Evolutionary conservation across 53 echinoderm and acorn worm species (phyloP).

Genomic region (Arbacia lixula): DNA sequence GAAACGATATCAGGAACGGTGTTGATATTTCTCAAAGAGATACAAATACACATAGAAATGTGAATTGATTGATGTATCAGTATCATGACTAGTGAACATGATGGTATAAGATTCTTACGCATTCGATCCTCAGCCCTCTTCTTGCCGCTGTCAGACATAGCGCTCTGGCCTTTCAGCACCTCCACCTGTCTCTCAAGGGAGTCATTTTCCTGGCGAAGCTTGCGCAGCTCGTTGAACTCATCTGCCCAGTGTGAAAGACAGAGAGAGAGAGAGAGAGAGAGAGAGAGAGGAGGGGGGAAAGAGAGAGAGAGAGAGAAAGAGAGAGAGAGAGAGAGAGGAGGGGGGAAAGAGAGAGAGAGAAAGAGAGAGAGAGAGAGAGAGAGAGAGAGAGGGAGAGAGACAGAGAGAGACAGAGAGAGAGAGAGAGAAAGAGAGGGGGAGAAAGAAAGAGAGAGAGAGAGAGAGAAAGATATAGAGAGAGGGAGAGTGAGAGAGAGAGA

Average conservation of each 20-base stretch:
- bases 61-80: no score
- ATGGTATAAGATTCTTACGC: constrained; percentile 62
- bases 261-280: not conserved
- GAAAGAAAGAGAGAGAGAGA: not conserved
- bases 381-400: not conserved
- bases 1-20: no score
- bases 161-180: constrained; percentile 76
- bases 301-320: constrained; percentile 4
- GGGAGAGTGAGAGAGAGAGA: not conserved
- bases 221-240: constrained; percentile 75
- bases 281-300: not conserved
- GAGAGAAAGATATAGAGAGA: not conserved
- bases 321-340: not conserved
- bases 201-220: constrained; percentile 82
- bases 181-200: constrained; percentile 86
- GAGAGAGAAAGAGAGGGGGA: not conserved
- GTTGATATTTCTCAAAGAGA: no score
- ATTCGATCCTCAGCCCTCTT: constrained; percentile 90
- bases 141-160: constrained; percentile 86
- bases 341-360: no score
- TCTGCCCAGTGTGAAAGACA: constrained; percentile 44
- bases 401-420: not conserved
- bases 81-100: no score
- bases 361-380: not conserved
- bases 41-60: no score